A percentile compares a stretch with the other conserved stretches of the same genome.
phyloP scores from a whole-genome alignment of 92 coral and sea anemone species.

The Bergia puertoricense region DNA sequence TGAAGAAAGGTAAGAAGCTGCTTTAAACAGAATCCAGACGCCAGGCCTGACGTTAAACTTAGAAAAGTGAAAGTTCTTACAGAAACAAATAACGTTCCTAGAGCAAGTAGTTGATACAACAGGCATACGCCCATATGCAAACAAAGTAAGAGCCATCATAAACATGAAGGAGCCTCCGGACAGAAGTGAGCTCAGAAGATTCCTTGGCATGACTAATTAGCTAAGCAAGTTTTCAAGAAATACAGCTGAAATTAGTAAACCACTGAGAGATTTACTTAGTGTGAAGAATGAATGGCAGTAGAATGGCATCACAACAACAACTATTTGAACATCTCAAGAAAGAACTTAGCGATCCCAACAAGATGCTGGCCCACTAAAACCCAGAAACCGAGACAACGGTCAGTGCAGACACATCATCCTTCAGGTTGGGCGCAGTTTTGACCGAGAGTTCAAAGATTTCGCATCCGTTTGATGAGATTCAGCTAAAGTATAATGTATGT shows the following conservation, averaged over 20 bases:
- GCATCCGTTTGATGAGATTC: conserved; percentile 59
- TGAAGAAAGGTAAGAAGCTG: background rate
- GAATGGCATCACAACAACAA: background rate
- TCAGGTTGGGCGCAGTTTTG: conserved; percentile 43
- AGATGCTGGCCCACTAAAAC: conserved; percentile 38
- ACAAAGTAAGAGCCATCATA: background rate
- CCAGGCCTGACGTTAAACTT: background rate
- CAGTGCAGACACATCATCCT: conserved; percentile 44
- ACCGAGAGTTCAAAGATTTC: conserved; percentile 47
- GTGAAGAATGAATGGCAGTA: conserved; percentile 31
- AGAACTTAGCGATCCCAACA: conserved; percentile 8
- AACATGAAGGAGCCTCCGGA: background rate
- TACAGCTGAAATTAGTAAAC: conserved; percentile 33
- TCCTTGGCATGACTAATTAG: background rate
- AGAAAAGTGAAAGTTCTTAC: background rate
- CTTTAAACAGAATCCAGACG: background rate
- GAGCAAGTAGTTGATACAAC: background rate
- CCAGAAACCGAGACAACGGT: conserved; percentile 37
- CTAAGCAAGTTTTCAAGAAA: conserved; percentile 31
- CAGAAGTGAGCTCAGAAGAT: background rate
- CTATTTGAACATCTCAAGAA: conserved; percentile 45
- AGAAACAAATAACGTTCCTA: background rate
- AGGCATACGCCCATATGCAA: background rate
- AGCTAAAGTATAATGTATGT: conserved; percentile 39
- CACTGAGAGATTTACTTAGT: conserved; percentile 43